phyloP scores from a whole-genome alignment of 2,113 vertebrate species.

The Callaeas wilsoni region DNA sequence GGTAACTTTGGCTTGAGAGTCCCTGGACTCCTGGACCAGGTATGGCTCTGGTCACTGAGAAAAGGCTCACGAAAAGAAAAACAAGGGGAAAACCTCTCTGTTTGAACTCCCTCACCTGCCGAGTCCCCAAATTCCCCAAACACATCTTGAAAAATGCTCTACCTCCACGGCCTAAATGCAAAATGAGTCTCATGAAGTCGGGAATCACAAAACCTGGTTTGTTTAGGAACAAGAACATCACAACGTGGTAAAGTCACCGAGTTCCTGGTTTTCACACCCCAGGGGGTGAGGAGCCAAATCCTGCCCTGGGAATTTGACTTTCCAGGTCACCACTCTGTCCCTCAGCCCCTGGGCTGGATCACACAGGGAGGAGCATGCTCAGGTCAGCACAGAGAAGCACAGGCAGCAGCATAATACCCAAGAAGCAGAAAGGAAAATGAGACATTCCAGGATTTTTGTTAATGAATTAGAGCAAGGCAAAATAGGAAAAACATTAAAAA shows the following conservation, averaged over 20 bases:
- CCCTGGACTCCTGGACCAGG: neutral
- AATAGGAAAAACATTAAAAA: neutral
- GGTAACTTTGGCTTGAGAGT: neutral
- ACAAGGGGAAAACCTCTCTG: neutral
- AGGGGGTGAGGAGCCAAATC: neutral
- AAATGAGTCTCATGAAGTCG: accelerated
- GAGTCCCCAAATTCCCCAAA: neutral
- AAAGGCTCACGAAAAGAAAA: neutral
- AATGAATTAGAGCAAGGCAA: conserved; percentile 20
- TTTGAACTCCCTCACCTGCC: neutral
- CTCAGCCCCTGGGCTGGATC: neutral
- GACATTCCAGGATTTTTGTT: conserved; percentile 23
- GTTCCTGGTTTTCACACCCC: neutral
- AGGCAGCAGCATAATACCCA: neutral
- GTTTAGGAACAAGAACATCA: neutral
- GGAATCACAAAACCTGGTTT: neutral
- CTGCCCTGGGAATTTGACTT: neutral
- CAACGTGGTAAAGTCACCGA: accelerated
- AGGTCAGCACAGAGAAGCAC: neutral
- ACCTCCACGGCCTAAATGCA: accelerated
- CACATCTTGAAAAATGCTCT: accelerated
- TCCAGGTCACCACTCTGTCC: neutral
- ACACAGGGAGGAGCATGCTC: conserved; percentile 27
- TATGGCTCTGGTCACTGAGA: neutral
- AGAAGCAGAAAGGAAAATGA: neutral